Base-by-base conservation (phyloP, 2,113 vertebrate genomes). In the Dipodomys merriami region DNA sequence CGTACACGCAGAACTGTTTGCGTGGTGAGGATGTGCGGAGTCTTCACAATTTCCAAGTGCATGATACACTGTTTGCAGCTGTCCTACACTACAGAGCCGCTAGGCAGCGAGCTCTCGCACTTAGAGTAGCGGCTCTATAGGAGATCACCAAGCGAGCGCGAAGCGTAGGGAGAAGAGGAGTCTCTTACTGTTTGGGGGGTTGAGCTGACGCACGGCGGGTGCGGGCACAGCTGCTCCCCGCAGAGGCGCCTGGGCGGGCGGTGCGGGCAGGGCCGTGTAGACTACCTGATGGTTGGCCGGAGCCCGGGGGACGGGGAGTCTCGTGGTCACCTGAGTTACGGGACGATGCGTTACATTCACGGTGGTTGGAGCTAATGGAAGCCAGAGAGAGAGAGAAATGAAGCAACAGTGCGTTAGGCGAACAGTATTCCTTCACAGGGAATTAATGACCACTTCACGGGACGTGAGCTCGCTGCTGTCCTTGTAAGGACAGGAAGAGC, bases 321-420 rank as follows among this genome's bases (percentile, higher is more conserved):
- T 98, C 20, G 98, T 96, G 78, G 95, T 80, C 87, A 97, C 88
- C 91, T 98, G 98, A 97, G 97, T 97, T 92, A 97, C 71, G 18
- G 98, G 97, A 57, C 98, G 98, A 80, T 98, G 98, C 49, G 98
- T 98, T 96, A 98, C 97, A 98, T 98, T 98, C 96, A 98, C 97
- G 53, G 98, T 98, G 88, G 98, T 98, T 2, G 98, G 96, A 95
- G 98, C 98, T 98, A 95, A 33, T 86, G 91, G 72, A 94, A 91
- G 88, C 18, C 29, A 96, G 39, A 89, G 95, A 76, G 87, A 89
- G 95, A 76, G 87, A 93, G 3, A 72, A 30, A 85, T 27, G 91
- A 92, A 95, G 30, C 46, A 84, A 83, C 67, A 69, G 57, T 91
- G 85, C 7, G 2, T 60, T 76, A 83, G 79, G 23, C 39, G 53